Evolutionary conservation across 2,888 invertebrate species (phyloP).

Genomic region (Platycheirus rosarum): DNA sequence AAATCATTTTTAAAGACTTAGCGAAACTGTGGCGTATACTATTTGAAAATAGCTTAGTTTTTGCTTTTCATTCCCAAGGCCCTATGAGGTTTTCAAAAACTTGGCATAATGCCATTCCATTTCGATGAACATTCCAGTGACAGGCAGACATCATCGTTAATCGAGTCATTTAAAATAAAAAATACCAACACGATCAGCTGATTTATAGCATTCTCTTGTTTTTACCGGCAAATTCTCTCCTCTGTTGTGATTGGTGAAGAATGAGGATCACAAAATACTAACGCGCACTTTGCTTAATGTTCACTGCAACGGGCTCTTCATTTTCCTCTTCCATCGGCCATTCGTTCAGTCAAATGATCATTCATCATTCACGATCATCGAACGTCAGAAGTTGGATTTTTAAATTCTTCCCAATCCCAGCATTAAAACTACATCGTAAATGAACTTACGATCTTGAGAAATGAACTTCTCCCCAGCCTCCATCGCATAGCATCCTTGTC

Average conservation of each 20-base stretch:
- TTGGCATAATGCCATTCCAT: too few relatives aligned
- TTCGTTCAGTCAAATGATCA: too few relatives aligned
- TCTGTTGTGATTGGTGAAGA: neutral
- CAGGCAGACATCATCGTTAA: slow-evolving; percentile 12
- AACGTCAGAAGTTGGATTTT: too few relatives aligned
- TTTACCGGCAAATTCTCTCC: slow-evolving; percentile 27
- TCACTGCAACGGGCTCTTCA: neutral
- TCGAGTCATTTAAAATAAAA: slow-evolving; percentile 24
- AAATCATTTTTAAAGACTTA: too few relatives aligned
- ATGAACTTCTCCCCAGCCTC: slow-evolving; percentile 23
- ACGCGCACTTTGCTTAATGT: neutral
- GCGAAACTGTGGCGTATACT: too few relatives aligned
- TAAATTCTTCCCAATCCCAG: too few relatives aligned
- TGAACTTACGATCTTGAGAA: slow-evolving; percentile 54
- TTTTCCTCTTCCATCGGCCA: too few relatives aligned
- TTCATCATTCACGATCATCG: too few relatives aligned
- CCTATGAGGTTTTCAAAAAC: too few relatives aligned
- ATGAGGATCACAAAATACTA: neutral
- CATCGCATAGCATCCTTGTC: slow-evolving; percentile 55
- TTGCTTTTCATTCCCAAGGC: too few relatives aligned
- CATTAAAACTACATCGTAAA: neutral
- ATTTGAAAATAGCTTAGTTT: too few relatives aligned
- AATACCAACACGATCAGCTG: slow-evolving; percentile 31
- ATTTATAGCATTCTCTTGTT: slow-evolving; percentile 33
- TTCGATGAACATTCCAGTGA: slow-evolving; percentile 32